Evolutionary conservation across 2,797 vertebrate species (phyloP).

Genomic region (Danio jaintianensis): DNA sequence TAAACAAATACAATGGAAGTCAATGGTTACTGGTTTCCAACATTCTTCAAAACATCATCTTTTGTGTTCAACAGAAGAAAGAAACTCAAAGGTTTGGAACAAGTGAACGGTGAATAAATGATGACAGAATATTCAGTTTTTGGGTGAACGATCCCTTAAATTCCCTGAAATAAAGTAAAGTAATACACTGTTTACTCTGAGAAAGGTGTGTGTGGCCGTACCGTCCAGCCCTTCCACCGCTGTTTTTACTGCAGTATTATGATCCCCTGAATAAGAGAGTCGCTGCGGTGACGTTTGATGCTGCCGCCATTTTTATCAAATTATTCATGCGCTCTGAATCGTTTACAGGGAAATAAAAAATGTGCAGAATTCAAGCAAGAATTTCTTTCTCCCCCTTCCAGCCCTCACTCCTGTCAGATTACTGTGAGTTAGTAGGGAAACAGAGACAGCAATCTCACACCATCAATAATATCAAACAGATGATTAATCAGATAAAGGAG

Average conservation of each 20-base stretch:
- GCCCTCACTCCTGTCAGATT: conserved; percentile 81
- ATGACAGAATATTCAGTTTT: too few species aligned
- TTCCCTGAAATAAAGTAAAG: too few species aligned
- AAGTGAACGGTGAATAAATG: too few species aligned
- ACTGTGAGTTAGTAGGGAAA: conserved; percentile 85
- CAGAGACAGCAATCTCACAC: conserved; percentile 84
- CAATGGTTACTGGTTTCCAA: too few species aligned
- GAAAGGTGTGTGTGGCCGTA: background rate
- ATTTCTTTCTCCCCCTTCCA: conserved; percentile 77
- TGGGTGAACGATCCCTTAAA: too few species aligned
- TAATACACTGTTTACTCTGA: too few species aligned
- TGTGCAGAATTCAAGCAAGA: conserved; percentile 38
- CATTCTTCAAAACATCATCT: too few species aligned
- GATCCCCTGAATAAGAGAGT: background rate
- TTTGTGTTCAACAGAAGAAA: too few species aligned
- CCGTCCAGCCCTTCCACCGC: background rate
- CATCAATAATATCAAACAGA: conserved; percentile 74
- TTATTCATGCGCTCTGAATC: background rate
- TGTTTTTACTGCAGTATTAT: background rate
- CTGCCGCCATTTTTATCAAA: background rate
- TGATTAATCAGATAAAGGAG: conserved; percentile 76
- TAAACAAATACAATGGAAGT: too few species aligned
- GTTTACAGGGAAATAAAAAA: conserved; percentile 35
- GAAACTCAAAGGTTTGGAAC: too few species aligned
- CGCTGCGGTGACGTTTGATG: background rate